These are phyloP conservation scores for Troides aeacus DNA, from an alignment of 2,888 invertebrate genomes.

Conservation along the genomic window DNA sequence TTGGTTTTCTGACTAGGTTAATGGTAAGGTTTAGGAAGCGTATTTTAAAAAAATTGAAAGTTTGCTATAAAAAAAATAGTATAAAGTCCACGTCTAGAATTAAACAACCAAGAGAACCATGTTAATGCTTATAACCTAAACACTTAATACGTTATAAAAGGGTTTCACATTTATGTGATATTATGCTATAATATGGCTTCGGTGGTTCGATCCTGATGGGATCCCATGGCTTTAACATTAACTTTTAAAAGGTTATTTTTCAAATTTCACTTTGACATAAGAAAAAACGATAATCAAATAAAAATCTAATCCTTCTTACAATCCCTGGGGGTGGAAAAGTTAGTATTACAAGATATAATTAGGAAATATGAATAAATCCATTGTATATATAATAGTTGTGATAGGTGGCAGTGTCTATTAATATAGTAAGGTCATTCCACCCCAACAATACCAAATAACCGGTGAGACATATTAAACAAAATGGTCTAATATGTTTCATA, in stretches of 20 bases:
- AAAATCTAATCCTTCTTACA: background rate
- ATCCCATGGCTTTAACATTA: background rate
- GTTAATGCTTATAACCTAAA: background rate
- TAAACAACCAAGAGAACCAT: background rate
- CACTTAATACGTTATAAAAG: background rate
- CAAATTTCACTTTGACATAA: background rate
- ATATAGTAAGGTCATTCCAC: background rate
- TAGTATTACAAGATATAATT: background rate
- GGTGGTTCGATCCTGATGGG: background rate
- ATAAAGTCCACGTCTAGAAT: constrained; percentile 7
- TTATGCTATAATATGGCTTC: constrained; percentile 5
- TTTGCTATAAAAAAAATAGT: background rate
- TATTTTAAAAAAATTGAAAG: background rate
- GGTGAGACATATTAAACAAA: background rate
- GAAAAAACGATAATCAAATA: background rate
- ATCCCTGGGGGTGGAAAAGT: background rate
- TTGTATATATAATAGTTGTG: background rate
- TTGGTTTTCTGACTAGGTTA: constrained; percentile 6
- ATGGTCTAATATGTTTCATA: background rate
- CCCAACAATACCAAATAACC: constrained; percentile 2
- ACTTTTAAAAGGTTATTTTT: background rate
- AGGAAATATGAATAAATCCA: background rate
- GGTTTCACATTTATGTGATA: background rate
- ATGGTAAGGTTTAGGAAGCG: background rate
- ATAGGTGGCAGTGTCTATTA: background rate